Percentiles rank a stretch among this genome's conserved stretches.
phyloP scores from a whole-genome alignment of 2,888 invertebrate species.

The Heliconius cydno region DNA sequence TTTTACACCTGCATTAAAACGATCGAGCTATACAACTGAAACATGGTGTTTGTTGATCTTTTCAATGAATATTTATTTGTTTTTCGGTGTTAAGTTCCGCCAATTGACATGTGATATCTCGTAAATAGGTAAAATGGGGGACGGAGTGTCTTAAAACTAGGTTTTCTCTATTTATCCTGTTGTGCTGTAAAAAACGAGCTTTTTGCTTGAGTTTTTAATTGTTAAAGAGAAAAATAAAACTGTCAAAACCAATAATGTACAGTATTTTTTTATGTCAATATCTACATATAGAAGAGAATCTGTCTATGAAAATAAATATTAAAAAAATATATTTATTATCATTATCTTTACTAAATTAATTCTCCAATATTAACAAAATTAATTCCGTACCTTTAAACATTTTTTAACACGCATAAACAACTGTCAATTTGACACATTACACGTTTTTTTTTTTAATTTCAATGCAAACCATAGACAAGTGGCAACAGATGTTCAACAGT shows the following conservation, averaged over 20 bases:
- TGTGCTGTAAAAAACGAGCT: not conserved
- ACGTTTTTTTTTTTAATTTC: constrained; percentile 6
- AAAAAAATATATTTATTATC: no score
- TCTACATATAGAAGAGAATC: no score
- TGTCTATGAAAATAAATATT: no score
- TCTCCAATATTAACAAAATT: no score
- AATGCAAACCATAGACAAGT: constrained; percentile 25
- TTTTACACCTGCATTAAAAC: constrained; percentile 78
- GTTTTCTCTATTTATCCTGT: not conserved
- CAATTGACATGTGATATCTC: not conserved
- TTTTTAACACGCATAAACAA: not conserved
- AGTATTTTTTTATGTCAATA: no score
- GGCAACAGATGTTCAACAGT: constrained; percentile 29
- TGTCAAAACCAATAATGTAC: no score
- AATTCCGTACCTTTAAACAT: no score
- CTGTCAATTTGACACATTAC: not conserved
- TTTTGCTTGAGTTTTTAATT: not conserved
- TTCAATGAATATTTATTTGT: not conserved
- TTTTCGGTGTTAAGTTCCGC: not conserved
- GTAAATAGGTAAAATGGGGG: not conserved
- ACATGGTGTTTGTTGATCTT: constrained; percentile 5
- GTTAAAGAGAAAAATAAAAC: no score
- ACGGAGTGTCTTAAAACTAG: not conserved
- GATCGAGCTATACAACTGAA: constrained; percentile 18
- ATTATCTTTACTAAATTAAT: no score